Evolutionary conservation across 2,888 invertebrate species (phyloP), one percentile per base, ranked within the genome.

Genomic region (Hoplodrina blanda): DNA sequence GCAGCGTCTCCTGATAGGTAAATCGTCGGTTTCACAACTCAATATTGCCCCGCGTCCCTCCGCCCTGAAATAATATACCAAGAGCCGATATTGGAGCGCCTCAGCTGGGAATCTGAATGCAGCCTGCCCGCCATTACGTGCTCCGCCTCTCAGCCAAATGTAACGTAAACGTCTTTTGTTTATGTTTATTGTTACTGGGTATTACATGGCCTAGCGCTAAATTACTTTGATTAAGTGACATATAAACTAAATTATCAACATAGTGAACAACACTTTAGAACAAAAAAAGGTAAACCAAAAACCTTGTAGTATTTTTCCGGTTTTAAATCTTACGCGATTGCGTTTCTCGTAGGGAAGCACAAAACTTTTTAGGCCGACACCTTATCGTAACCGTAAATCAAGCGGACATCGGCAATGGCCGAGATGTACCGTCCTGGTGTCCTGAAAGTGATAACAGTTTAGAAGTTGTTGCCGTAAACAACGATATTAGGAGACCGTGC

Each of bases 11-110:
- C 92, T 92, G 92, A 92, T 93, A 95, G 93, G 94, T 94, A 95
- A 94, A 95, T 93, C 93, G 93, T 92, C 88, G 93, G 94, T 94
- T 94, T 93, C 93, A 91, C 93, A 94, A 93, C 94, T 95, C 93
- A 94, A 95, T 95, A 95, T 94, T 91, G 91, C 91, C 87, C 88
- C 88, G 85, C 88, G 86, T 87, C 90, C 88, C 89, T 86, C 87
- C 83, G 80, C 87, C 89, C 93, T 94, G 94, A 92, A 94, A 94
- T 95, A 94, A 95, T 95, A 95, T 94, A 90, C 90, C 87, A 85
- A 87, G 90, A 84, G 89, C 90, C 91, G 94, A 95, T 94, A 94
- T 94, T 93, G 91, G 86, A 91, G 85, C 86, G 88, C 89, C 90
- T 94, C 89, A 91, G 90, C 89, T 91, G 88, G 84, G 84, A 91